phyloP scores from a whole-genome alignment of 1,140 invertebrate genomes.

The Drosophila nebulosa region DNA sequence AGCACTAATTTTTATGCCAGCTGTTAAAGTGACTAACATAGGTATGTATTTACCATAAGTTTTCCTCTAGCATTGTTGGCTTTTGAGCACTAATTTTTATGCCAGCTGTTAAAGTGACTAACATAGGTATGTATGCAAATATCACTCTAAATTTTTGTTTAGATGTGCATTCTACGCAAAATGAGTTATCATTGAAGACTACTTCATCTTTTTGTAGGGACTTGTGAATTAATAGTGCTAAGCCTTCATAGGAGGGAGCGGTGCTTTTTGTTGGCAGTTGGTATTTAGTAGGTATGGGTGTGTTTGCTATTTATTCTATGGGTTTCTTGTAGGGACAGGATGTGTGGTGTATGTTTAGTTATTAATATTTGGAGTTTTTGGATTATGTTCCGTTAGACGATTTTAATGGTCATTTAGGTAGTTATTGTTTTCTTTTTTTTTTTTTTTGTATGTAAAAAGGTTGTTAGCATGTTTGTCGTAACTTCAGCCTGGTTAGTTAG shows the following conservation, averaged over 20 bases:
- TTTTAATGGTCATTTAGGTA: background rate
- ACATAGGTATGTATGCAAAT: background rate
- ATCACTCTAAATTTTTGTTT: slow-evolving; percentile 11
- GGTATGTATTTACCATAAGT: too few species aligned
- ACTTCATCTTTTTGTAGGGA: background rate
- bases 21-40: too few species aligned
- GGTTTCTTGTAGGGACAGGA: background rate
- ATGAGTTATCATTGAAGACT: slow-evolving; percentile 2
- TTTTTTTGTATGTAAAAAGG: too few species aligned
- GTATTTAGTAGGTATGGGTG: background rate
- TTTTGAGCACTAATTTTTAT: slow-evolving; percentile 5
- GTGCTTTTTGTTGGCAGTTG: background rate
- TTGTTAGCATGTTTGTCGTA: too few species aligned
- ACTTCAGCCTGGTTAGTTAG: background rate
- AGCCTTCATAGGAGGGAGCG: background rate
- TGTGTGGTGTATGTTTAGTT: background rate
- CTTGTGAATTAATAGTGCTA: background rate
- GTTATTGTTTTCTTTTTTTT: too few species aligned
- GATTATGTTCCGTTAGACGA: background rate
- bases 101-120: slow-evolving; percentile 9
- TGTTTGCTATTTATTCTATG: background rate
- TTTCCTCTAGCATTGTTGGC: slow-evolving; percentile 3
- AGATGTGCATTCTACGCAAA: slow-evolving; percentile 7
- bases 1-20: too few species aligned
- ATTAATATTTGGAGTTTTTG: background rate